phyloP scores from a whole-genome alignment of 30 jellyfish, hydroid and myxozoan species.

The Aurelia coerulea region DNA sequence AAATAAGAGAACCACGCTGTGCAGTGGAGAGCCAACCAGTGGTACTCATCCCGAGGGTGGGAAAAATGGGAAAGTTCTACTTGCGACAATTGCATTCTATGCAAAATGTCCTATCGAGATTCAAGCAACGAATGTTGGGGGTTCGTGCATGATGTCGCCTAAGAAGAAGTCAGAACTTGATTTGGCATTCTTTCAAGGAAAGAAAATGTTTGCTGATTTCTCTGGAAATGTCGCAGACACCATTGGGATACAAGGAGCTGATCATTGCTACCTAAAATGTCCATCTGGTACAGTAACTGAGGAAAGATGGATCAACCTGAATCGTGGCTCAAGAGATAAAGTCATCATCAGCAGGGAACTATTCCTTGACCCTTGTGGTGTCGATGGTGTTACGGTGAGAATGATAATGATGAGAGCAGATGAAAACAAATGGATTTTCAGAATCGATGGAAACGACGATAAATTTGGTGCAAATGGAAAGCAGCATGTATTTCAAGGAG shows the following conservation, averaged over 20 bases:
- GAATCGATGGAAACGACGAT: neutral
- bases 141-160: conserved; percentile 12
- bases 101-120: neutral
- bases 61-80: neutral
- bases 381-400: neutral
- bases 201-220: conserved; percentile 2
- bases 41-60: conserved; percentile 7
- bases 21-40: conserved; percentile 5
- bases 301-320: neutral
- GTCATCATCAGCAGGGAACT: conserved; percentile 13
- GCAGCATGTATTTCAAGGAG: neutral
- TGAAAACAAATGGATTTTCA: neutral
- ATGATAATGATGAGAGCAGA: neutral
- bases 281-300: neutral
- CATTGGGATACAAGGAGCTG: neutral
- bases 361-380: conserved; percentile 26
- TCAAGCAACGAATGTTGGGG: neutral
- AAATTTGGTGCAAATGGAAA: neutral
- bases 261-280: neutral
- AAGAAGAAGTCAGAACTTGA: neutral
- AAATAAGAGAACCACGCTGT: neutral
- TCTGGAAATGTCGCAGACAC: neutral
- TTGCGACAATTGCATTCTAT: neutral
- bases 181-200: neutral
- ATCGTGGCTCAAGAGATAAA: neutral